phyloP scores from a whole-genome alignment of 1,140 invertebrate genomes.

The Euura saliciscinereae region DNA sequence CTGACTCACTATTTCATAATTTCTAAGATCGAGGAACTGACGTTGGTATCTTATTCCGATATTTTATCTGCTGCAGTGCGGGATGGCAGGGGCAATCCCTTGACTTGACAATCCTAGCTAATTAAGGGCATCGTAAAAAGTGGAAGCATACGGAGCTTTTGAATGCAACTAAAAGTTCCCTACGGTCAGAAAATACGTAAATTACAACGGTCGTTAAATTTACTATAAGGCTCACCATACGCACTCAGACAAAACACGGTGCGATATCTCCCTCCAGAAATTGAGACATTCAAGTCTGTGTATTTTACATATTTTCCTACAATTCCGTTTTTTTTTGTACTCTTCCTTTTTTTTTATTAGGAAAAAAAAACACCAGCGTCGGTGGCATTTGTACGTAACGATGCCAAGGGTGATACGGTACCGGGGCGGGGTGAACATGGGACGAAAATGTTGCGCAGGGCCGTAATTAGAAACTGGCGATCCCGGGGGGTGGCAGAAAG shows the following conservation, averaged over 20 bases:
- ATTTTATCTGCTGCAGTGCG: no score
- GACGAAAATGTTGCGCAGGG: conserved; percentile 37
- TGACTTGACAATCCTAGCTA: neutral
- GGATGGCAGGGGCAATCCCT: no score
- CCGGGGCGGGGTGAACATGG: neutral
- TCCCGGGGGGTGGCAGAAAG: conserved; percentile 27
- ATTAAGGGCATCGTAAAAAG: conserved; percentile 1
- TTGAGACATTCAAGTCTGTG: neutral
- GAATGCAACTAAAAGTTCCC: neutral
- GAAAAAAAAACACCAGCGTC: conserved; percentile 39
- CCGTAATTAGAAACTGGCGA: conserved; percentile 57
- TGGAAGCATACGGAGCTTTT: neutral
- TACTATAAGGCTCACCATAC: neutral
- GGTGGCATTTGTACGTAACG: conserved; percentile 61
- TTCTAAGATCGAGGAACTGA: no score
- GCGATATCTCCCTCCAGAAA: neutral
- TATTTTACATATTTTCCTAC: conserved; percentile 6
- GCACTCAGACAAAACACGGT: neutral
- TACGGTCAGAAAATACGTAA: neutral
- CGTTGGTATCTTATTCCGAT: no score
- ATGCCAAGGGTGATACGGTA: conserved; percentile 33
- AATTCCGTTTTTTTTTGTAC: neutral
- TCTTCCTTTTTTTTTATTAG: conserved; percentile 9
- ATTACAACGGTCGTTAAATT: neutral
- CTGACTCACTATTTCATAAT: no score